phyloP scores from a whole-genome alignment of 2,888 invertebrate genomes.

The Microdon myrmicae region DNA sequence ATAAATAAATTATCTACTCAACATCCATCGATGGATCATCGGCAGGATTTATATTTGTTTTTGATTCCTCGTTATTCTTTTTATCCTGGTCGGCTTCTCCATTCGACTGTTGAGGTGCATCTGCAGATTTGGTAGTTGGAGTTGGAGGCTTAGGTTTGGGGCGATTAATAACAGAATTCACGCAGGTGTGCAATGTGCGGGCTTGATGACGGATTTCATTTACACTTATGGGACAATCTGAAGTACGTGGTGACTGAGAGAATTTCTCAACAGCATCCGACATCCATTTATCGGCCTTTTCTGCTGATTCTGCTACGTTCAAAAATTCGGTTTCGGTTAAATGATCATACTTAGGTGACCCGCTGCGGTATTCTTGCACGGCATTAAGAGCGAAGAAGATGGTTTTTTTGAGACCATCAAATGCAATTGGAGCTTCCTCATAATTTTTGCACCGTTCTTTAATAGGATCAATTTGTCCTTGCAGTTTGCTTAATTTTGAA shows the following conservation, averaged over 20 bases:
- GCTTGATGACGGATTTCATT: conserved; percentile 83
- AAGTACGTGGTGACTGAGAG: conserved; percentile 73
- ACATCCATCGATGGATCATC: conserved; percentile 64
- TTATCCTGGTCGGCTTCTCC: conserved; percentile 55
- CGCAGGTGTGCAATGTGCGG: conserved; percentile 69
- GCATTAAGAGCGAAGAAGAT: conserved; percentile 86
- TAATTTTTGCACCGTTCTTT: conserved; percentile 84
- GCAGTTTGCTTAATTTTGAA: conserved; percentile 72
- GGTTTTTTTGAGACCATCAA: conserved; percentile 82
- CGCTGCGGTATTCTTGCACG: conserved; percentile 76
- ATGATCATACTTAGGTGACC: conserved; percentile 82
- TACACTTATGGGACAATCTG: conserved; percentile 80
- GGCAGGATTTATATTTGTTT: conserved; percentile 54
- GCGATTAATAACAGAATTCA: conserved; percentile 85
- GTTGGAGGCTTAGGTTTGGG: conserved; percentile 85
- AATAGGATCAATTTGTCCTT: conserved; percentile 89
- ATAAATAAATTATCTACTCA: conserved; percentile 55
- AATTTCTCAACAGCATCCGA: conserved; percentile 79
- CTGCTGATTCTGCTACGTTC: conserved; percentile 76
- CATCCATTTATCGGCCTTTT: conserved; percentile 83
- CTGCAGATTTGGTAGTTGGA: conserved; percentile 67
- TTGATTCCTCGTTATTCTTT: conserved; percentile 37
- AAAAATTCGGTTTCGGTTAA: conserved; percentile 84
- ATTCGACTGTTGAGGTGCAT: conserved; percentile 55
- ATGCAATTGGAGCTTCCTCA: conserved; percentile 79